phyloP scores from a whole-genome alignment of 2,888 invertebrate genomes.

The Drosophila antonietae region DNA sequence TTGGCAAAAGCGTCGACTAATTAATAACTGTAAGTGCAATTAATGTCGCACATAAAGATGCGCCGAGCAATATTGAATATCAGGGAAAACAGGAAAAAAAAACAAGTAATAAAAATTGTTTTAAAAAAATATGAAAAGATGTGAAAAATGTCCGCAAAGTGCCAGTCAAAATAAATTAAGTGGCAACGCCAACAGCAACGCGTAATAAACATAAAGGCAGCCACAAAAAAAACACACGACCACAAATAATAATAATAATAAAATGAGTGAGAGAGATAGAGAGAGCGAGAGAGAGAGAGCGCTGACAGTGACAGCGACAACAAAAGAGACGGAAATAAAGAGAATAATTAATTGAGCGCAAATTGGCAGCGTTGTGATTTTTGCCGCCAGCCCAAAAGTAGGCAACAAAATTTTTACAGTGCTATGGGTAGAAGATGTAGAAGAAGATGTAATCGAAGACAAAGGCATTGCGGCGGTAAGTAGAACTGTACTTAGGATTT shows the following conservation, averaged over 20 bases:
- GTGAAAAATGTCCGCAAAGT: constrained; percentile 48
- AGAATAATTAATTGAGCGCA: constrained; percentile 79
- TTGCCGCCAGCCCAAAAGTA: constrained; percentile 40
- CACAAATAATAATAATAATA: constrained; percentile 50
- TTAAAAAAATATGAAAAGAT: constrained; percentile 18
- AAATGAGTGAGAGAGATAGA: constrained; percentile 3
- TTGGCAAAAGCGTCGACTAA: constrained; percentile 55
- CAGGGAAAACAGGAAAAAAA: background rate
- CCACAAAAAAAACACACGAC: constrained; percentile 41
- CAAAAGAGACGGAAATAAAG: constrained; percentile 22
- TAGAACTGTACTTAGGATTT: constrained; percentile 36
- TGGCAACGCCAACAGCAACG: constrained; percentile 13
- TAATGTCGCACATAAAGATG: constrained; percentile 39
- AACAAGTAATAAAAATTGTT: constrained; percentile 3
- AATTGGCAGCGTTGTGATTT: constrained; percentile 73
- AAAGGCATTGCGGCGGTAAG: constrained; percentile 2
- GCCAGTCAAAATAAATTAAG: constrained; percentile 60
- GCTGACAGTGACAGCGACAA: background rate
- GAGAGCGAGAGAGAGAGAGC: constrained; percentile 3
- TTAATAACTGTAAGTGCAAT: constrained; percentile 66
- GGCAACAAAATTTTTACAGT: constrained; percentile 47
- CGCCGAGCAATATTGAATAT: constrained; percentile 56
- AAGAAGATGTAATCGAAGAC: background rate
- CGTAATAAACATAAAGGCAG: constrained; percentile 53
- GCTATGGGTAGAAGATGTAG: background rate